These are phyloP conservation scores for Lycia hirtaria DNA, from an alignment of 2,888 invertebrate genomes.

Conservation along the genomic window DNA sequence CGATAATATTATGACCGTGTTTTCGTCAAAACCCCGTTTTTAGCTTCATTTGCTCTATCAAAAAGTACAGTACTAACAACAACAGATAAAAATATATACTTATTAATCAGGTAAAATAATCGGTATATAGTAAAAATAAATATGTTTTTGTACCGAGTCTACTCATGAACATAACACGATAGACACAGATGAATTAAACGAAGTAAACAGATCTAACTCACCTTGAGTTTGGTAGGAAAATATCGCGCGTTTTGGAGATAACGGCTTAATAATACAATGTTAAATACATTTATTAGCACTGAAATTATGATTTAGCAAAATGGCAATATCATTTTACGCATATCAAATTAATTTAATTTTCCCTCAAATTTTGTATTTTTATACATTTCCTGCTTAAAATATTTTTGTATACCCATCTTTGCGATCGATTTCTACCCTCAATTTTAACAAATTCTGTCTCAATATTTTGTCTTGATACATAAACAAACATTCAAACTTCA, in stretches of 20 bases:
- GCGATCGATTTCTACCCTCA: background rate
- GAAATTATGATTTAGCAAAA: background rate
- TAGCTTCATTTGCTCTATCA: background rate
- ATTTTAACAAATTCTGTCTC: background rate
- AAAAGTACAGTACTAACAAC: background rate
- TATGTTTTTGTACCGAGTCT: background rate
- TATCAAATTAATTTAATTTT: too few relatives aligned
- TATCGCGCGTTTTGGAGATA: constrained; percentile 28
- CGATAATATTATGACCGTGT: background rate
- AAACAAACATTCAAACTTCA: background rate
- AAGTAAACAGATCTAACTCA: constrained; percentile 28
- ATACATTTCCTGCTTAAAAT: too few relatives aligned
- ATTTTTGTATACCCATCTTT: background rate
- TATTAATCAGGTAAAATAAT: background rate
- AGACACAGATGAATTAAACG: constrained; percentile 29
- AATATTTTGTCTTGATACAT: background rate
- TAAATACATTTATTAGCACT: background rate
- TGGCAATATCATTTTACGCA: background rate
- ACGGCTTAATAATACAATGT: background rate
- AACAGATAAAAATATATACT: too few relatives aligned
- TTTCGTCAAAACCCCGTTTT: background rate
- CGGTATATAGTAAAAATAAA: background rate
- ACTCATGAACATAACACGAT: background rate
- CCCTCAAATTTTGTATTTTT: too few relatives aligned
- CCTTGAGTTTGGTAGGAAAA: constrained; percentile 36